phyloP scores from a whole-genome alignment of 1,140 invertebrate species.

The Drosophila guanche region DNA sequence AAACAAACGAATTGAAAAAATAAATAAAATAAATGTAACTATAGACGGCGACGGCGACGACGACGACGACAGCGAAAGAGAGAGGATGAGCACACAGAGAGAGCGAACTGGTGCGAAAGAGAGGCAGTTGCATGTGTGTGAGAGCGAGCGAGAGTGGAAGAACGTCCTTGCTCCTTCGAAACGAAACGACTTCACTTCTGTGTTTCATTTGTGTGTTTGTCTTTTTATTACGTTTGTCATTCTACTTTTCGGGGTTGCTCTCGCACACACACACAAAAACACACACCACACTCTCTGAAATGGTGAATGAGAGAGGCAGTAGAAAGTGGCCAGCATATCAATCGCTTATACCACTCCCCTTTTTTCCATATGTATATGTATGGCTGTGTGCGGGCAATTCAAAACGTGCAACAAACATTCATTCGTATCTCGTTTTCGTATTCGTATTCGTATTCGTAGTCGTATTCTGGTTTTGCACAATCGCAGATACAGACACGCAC shows the following conservation, averaged over 20 bases:
- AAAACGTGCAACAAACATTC: slow-evolving; percentile 65
- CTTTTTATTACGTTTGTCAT: slow-evolving; percentile 80
- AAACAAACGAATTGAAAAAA: slow-evolving; percentile 79
- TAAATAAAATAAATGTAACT: slow-evolving; percentile 73
- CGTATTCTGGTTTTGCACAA: slow-evolving; percentile 80
- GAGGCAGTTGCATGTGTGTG: background rate
- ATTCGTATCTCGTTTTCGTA: slow-evolving; percentile 41
- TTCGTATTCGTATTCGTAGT: slow-evolving; percentile 65
- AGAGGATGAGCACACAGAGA: slow-evolving; percentile 4
- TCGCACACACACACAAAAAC: slow-evolving; percentile 38
- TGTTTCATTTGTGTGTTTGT: slow-evolving; percentile 72
- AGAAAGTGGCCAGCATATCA: slow-evolving; percentile 38
- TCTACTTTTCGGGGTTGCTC: slow-evolving; percentile 80
- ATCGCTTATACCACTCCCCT: slow-evolving; percentile 75
- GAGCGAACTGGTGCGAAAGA: slow-evolving; percentile 31
- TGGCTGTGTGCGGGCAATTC: slow-evolving; percentile 60
- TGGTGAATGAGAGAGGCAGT: no score
- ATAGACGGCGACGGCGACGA: slow-evolving; percentile 38
- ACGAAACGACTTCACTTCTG: slow-evolving; percentile 20
- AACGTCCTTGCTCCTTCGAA: slow-evolving; percentile 59
- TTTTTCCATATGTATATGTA: slow-evolving; percentile 57
- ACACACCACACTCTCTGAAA: slow-evolving; percentile 12
- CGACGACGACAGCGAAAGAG: slow-evolving; percentile 2
- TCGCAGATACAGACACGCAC: slow-evolving; percentile 67
- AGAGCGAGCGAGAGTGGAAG: slow-evolving; percentile 35